Evolutionary conservation across 1,140 invertebrate genomes (phyloP), one percentile per base, ranked within the genome.

Genomic region (Charaxes varanes): DNA sequence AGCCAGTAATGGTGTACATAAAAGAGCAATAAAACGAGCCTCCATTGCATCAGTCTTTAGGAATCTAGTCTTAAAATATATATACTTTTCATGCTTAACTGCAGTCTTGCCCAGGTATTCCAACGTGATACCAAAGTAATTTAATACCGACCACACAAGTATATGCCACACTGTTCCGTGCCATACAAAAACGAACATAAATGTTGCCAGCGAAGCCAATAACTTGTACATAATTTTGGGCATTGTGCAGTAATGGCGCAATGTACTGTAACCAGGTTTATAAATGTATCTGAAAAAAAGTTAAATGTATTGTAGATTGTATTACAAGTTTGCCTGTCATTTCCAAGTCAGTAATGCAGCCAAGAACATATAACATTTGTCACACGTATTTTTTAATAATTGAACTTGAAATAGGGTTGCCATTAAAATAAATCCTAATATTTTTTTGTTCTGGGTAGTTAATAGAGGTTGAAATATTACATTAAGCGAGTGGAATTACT

Each of bases 151-250:
- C 96, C 96, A 98, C 43, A 94, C 85, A 42, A 97, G 88, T 47
- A 97, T 91, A 54, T 91, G 90, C 13, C 84, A 84, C 27, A 90
- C 87, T 10, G 90, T 88, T 7, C 95, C 95, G 76, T 98, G 96
- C 96, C 96, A 98, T 22, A 95, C 63, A 62, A 91, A 95, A 1
- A 98, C 91, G 81, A 97, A 97, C 8, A 83, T 54, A 72, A 97
- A 98, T 49, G 93, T 95, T 1, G 90, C 49, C 8, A 93, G 87
- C 8, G 93, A 94, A 7, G 92, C 92, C 12, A 91, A 54, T 0
- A 94, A 58, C 73, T 92, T 92, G 40, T 85, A 80, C 1, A 68
- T 27, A 12, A 86, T 54, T 2, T 85, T 84, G n/a, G 76, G 69
- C 28, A 80, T 53, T 31, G 78, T 85, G 12, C 56, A 44, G 50